These are phyloP conservation scores for Pilophorus perplexus DNA, from an alignment of 2,888 invertebrate species.

Conservation along the genomic window DNA sequence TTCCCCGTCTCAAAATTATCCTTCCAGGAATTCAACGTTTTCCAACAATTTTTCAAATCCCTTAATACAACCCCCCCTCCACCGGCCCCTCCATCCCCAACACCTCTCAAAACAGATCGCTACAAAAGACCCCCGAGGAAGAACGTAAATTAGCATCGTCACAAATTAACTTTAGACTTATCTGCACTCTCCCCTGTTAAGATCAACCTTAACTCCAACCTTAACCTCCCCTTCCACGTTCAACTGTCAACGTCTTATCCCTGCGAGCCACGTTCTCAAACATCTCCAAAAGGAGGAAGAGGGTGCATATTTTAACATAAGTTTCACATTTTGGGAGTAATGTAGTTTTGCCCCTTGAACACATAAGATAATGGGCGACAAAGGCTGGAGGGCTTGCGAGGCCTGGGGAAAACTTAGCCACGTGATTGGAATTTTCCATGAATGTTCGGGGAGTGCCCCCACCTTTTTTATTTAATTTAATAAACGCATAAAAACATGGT, in stretches of 20 bases:
- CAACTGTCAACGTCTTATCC: conserved; percentile 5
- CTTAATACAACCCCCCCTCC: no score
- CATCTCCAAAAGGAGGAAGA: neutral
- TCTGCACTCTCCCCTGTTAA: conserved; percentile 1
- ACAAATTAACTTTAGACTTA: conserved; percentile 21
- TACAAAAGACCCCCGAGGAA: neutral
- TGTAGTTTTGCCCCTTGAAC: conserved; percentile 6
- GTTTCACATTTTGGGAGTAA: conserved; percentile 8
- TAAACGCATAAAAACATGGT: no score
- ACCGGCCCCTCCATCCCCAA: no score
- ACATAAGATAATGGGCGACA: neutral
- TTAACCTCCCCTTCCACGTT: neutral
- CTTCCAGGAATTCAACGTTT: no score
- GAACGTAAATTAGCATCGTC: conserved; percentile 19
- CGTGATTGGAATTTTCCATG: no score
- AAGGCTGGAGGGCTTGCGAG: neutral
- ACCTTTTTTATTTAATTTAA: no score
- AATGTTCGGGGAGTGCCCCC: no score
- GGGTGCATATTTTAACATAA: conserved; percentile 28
- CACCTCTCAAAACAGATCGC: no score
- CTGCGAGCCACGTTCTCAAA: conserved; percentile 14
- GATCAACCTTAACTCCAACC: conserved; percentile 1
- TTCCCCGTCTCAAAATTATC: no score
- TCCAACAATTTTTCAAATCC: no score
- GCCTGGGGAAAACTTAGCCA: no score